Evolutionary conservation across 2,113 vertebrate species (phyloP), one percentile per base, ranked within the genome.

Genomic region (Eretmodus cyanostictus): DNA sequence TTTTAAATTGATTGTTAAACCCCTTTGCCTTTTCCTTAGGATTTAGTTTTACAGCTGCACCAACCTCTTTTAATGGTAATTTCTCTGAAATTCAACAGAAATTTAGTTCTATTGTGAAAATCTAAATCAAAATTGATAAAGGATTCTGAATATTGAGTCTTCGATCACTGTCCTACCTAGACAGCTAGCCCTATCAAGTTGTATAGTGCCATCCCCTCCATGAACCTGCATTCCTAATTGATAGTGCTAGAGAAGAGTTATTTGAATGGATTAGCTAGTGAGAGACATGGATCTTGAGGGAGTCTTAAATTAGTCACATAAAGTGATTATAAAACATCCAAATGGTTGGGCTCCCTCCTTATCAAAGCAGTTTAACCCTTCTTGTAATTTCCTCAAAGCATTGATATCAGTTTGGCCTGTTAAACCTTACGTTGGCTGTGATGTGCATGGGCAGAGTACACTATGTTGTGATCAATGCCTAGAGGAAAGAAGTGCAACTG

Each of bases 191-290:
- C 85, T 27, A 84, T 80, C 80, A 73, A 76, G 89, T 89, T 79
- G 27, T 19, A 40, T 27, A 34, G 85, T 80, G 86, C 57, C 89
- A 86, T 27, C 73, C 88, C 63, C 59, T 89, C 81, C n/a, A 66
- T 91, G 91, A 93, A 87, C 88, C 84, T 87, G 59, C 76, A 91
- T 86, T 82, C 88, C 61, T 95, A 94, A 96, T 96, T 92, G 90
- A 95, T 95, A 93, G 84, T 88, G 91, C 91, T 89, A 59, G 82
- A 89, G 86, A 92, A 91, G 95, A 95, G 92, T 93, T 92, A 94
- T 95, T 95, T 95, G 93, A 95, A 95, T 93, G 94, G 94, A 95
- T 96, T 92, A 95, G 90, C 90, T 87, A 40, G 82, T 7, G 36
- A 90, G 87, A 88, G 91, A 91, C 90, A 92, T 82, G 66, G 92